Evolutionary conservation across 2,113 vertebrate genomes (phyloP).

Genomic region (Centrocercus urophasianus): DNA sequence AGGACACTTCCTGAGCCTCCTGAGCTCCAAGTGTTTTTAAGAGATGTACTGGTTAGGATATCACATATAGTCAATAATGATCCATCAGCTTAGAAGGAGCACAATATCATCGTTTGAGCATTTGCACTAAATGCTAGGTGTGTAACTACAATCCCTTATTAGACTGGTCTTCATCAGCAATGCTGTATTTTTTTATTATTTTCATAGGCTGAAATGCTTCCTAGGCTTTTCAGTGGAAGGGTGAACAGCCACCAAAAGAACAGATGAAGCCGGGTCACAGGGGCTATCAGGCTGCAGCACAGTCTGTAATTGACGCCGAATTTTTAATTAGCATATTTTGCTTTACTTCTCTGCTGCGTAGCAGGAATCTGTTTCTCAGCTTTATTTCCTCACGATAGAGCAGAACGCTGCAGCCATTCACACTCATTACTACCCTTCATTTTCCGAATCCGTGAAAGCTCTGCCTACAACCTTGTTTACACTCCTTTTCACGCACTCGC

Average conservation of each 20-base stretch:
- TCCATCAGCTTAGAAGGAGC: not conserved
- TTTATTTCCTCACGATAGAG: not conserved
- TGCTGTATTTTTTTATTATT: not conserved
- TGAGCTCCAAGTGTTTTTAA: not conserved
- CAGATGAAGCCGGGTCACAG: not conserved
- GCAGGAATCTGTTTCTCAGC: not conserved
- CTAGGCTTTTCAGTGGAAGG: not conserved
- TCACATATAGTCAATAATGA: not conserved
- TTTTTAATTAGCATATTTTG: not conserved
- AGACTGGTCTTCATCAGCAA: not conserved
- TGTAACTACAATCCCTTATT: not conserved
- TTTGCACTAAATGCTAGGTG: not conserved
- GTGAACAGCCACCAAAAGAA: not conserved
- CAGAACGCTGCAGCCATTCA: not conserved
- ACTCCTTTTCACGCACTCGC: too few relatives aligned
- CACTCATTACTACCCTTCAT: not conserved
- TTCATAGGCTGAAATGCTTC: not conserved
- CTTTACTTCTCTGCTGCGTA: not conserved
- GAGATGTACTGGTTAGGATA: not conserved
- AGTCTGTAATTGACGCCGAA: not conserved
- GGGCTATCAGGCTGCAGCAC: not conserved
- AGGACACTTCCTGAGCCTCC: not conserved
- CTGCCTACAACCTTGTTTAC: too few relatives aligned
- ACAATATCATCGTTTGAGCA: not conserved
- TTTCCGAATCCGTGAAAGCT: too few relatives aligned